Conservation (phyloP, 2,797 vertebrate species). For the Varecia variegata region DNA sequence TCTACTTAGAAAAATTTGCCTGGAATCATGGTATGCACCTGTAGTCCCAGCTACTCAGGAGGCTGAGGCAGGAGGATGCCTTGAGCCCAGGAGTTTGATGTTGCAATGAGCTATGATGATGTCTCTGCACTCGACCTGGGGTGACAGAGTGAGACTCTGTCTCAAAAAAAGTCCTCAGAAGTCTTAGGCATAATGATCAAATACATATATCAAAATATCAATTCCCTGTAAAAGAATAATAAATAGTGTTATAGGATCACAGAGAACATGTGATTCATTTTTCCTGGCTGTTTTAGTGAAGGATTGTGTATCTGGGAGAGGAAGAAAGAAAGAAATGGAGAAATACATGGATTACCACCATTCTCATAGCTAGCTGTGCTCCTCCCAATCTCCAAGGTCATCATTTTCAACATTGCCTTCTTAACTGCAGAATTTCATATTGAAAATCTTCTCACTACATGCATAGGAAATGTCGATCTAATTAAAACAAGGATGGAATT, state of each 20-base stretch:
- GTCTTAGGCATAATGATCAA: not conserved
- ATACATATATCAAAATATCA: not conserved
- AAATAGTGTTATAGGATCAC: not conserved
- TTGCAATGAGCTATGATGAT: no score
- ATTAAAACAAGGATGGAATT: not conserved
- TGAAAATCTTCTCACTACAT: not conserved
- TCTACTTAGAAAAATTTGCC: no score
- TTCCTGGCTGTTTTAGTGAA: not conserved
- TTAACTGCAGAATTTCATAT: not conserved
- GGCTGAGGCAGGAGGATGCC: no score
- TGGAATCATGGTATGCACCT: no score
- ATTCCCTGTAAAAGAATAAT: not conserved
- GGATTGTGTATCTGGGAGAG: not conserved
- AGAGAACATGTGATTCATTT: not conserved
- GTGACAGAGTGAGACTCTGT: not conserved
- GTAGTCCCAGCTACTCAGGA: no score
- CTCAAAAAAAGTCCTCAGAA: not conserved
- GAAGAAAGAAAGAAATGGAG: not conserved
- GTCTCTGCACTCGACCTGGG: no score
- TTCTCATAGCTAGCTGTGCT: not conserved
- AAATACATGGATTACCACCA: not conserved
- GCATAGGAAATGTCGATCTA: not conserved
- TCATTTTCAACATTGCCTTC: not conserved
- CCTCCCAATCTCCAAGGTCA: not conserved
- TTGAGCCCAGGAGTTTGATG: no score